These are phyloP conservation scores for Sceloporus undulatus DNA, from an alignment of 2,113 vertebrate species.

Conservation along the genomic window DNA sequence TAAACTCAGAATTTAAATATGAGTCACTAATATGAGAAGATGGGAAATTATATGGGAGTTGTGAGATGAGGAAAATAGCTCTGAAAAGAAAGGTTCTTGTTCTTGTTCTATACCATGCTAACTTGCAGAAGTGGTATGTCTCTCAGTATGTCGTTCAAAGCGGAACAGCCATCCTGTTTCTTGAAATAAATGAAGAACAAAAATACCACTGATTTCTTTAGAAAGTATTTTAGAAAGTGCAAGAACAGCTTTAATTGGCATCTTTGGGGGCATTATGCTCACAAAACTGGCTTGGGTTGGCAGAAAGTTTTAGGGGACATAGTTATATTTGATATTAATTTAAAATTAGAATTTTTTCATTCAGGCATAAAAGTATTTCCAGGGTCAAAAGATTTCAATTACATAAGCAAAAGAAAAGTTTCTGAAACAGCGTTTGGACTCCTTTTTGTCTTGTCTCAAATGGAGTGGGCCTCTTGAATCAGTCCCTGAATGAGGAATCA, in stretches of 20 bases:
- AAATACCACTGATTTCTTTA: too few relatives aligned
- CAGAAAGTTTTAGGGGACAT: not conserved
- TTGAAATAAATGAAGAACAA: not conserved
- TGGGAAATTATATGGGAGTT: not conserved
- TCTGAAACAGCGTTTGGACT: not conserved
- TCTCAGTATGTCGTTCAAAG: slow-evolving; percentile 35
- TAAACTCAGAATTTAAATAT: slow-evolving; percentile 38
- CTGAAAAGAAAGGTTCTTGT: slow-evolving; percentile 40
- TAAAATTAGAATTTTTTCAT: not conserved
- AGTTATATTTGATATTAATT: not conserved
- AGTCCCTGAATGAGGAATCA: not conserved
- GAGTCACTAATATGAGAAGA: not conserved
- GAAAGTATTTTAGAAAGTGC: too few relatives aligned
- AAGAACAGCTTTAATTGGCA: not conserved
- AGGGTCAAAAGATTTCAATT: not conserved
- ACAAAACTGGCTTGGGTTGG: not conserved
- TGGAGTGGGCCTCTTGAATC: not conserved
- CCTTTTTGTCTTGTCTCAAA: too few relatives aligned
- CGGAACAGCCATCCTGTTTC: slow-evolving; percentile 22
- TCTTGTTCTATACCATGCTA: slow-evolving; percentile 3
- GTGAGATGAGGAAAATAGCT: slow-evolving; percentile 41
- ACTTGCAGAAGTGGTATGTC: slow-evolving; percentile 5
- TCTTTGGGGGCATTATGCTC: not conserved
- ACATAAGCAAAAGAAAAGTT: not conserved
- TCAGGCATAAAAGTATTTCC: not conserved